Conservation (phyloP, 2,888 invertebrate species). For the Eueremaeus valkanovi region DNA sequence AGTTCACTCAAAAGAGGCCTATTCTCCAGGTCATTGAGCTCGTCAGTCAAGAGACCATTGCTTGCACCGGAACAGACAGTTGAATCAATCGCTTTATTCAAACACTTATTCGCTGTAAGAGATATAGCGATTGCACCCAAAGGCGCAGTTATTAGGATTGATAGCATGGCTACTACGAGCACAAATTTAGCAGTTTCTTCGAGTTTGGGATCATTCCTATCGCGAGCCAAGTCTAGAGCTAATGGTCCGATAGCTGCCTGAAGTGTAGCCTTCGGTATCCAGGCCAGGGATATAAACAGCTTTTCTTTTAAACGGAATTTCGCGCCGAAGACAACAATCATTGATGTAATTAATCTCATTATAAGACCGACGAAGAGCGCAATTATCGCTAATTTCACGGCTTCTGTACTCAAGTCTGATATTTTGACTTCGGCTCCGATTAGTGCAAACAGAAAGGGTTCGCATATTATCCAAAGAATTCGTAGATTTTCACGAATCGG, state of each 20-base stretch:
- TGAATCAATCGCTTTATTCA: not conserved
- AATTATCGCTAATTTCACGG: not conserved
- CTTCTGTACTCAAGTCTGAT: not conserved
- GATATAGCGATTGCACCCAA: constrained; percentile 53
- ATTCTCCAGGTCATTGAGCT: too few species aligned
- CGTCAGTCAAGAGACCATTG: too few species aligned
- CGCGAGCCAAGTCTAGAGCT: constrained; percentile 56
- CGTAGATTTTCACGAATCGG: not conserved
- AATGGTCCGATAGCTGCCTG: constrained; percentile 63
- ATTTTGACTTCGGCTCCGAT: constrained; percentile 57
- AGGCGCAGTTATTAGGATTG: constrained; percentile 75
- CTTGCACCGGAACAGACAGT: too few species aligned
- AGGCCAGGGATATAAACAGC: constrained; percentile 81
- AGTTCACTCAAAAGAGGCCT: too few species aligned
- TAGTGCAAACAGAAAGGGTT: constrained; percentile 55
- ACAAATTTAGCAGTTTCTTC: constrained; percentile 57
- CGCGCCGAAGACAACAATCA: constrained; percentile 59
- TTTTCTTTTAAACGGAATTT: constrained; percentile 82
- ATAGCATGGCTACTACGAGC: constrained; percentile 71
- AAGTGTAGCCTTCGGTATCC: constrained; percentile 97
- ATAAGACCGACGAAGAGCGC: constrained; percentile 57
- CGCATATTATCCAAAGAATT: constrained; percentile 53
- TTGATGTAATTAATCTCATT: constrained; percentile 56
- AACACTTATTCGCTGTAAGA: not conserved
- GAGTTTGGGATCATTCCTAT: constrained; percentile 15